Percentiles rank a stretch among this genome's conserved stretches.
Conservation (phyloP, 2,797 vertebrate genomes). For the Knipowitschia caucasica region DNA sequence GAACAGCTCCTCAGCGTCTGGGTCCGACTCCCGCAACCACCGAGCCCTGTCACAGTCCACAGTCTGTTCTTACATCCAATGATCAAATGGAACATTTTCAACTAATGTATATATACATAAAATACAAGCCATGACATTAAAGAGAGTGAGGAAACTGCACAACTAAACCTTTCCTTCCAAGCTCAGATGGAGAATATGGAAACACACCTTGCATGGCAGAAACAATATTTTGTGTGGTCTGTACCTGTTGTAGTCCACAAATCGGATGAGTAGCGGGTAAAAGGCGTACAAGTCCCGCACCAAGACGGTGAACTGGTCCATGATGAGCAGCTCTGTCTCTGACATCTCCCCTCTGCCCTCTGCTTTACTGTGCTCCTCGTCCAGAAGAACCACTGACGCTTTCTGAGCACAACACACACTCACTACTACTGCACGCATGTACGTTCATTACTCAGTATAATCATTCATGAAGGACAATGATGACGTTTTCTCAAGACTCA, state of each 20-base stretch:
- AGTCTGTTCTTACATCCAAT: background rate
- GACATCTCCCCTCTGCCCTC: constrained; percentile 95
- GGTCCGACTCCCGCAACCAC: constrained; percentile 91
- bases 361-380: constrained; percentile 91
- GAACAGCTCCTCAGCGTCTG: constrained; percentile 89
- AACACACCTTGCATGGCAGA: background rate
- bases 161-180: background rate
- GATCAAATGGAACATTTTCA: background rate
- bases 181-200: background rate
- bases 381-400: constrained; percentile 86
- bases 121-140: no score
- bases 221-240: background rate
- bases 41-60: constrained; percentile 76
- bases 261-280: constrained; percentile 93
- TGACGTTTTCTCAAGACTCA: constrained; percentile 37
- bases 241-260: constrained; percentile 96
- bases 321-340: constrained; percentile 91
- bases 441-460: background rate
- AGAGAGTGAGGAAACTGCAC: background rate
- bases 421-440: background rate
- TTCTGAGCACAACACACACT: constrained; percentile 63
- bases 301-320: constrained; percentile 92
- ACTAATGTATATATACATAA: background rate
- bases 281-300: constrained; percentile 94
- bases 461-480: no score